A percentile compares a stretch with the other conserved stretches of the same genome.
phyloP scores from a whole-genome alignment of 2,888 invertebrate genomes.

The Galerucella calmariensis region DNA sequence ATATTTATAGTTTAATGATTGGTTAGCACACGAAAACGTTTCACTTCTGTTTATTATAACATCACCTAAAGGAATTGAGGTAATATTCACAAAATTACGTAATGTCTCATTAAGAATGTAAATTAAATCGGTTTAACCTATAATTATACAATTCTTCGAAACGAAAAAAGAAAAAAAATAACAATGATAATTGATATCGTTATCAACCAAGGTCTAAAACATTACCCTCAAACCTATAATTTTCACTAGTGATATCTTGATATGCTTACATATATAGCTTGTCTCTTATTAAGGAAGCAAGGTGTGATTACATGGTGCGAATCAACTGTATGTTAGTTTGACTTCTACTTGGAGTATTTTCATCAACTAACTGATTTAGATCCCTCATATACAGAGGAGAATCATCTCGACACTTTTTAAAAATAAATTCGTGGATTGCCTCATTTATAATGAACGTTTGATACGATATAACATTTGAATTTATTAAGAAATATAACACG shows the following conservation, averaged over 20 bases:
- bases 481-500: too few species aligned
- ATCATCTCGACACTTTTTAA: too few species aligned
- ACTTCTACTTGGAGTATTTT: too few species aligned
- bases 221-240: slow-evolving; percentile 39
- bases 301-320: neutral
- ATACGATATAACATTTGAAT: too few species aligned
- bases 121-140: slow-evolving; percentile 50
- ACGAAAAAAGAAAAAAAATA: slow-evolving; percentile 43
- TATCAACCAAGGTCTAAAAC: slow-evolving; percentile 51
- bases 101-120: slow-evolving; percentile 50
- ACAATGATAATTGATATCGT: slow-evolving; percentile 50
- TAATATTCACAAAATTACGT: slow-evolving; percentile 41
- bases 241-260: slow-evolving; percentile 36
- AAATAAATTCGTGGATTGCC: too few species aligned
- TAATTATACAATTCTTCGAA: slow-evolving; percentile 51
- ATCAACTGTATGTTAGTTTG: neutral
- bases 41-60: slow-evolving; percentile 1
- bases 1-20: neutral
- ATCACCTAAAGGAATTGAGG: slow-evolving; percentile 29
- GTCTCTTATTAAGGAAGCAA: slow-evolving; percentile 18
- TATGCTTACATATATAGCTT: slow-evolving; percentile 7
- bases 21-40: neutral
- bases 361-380: too few species aligned
- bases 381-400: too few species aligned
- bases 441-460: too few species aligned